A percentile compares a stretch with the other conserved stretches of the same genome.
These are phyloP conservation scores for Hyphantria cunea DNA, from an alignment of 1,140 invertebrate genomes.

Conservation along the genomic window DNA sequence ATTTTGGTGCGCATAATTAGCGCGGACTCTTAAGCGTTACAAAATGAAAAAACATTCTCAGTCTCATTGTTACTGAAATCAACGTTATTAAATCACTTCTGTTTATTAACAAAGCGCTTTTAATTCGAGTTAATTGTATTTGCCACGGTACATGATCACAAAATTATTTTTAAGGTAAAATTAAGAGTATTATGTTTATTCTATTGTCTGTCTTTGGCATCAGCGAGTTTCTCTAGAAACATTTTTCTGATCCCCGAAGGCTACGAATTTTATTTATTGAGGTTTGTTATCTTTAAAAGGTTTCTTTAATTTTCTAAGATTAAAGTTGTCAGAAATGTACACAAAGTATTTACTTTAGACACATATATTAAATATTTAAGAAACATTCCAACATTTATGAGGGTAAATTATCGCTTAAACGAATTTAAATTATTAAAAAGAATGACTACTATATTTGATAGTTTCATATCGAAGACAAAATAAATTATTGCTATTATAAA, in stretches of 20 bases:
- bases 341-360: neutral
- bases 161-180: conserved; percentile 26
- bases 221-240: neutral
- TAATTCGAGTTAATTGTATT: conserved; percentile 46
- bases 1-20: conserved; percentile 8
- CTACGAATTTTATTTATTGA: conserved; percentile 1
- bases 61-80: conserved; percentile 29
- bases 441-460: too few relatives aligned
- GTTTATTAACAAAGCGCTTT: conserved; percentile 41
- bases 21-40: conserved; percentile 9
- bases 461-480: too few relatives aligned
- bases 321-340: neutral
- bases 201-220: neutral
- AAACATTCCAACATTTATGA: conserved; percentile 4
- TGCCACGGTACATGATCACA: conserved; percentile 36
- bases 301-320: neutral
- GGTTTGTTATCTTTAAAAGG: conserved; percentile 5
- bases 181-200: conserved; percentile 1
- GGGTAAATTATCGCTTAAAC: too few relatives aligned
- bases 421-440: too few relatives aligned
- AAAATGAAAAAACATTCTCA: conserved; percentile 20
- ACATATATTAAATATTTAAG: neutral
- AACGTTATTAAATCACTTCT: conserved; percentile 35
- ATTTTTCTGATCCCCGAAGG: neutral
- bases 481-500: too few relatives aligned